Conservation (phyloP, 2,113 vertebrate genomes). For the Sisor rabdophorus region DNA sequence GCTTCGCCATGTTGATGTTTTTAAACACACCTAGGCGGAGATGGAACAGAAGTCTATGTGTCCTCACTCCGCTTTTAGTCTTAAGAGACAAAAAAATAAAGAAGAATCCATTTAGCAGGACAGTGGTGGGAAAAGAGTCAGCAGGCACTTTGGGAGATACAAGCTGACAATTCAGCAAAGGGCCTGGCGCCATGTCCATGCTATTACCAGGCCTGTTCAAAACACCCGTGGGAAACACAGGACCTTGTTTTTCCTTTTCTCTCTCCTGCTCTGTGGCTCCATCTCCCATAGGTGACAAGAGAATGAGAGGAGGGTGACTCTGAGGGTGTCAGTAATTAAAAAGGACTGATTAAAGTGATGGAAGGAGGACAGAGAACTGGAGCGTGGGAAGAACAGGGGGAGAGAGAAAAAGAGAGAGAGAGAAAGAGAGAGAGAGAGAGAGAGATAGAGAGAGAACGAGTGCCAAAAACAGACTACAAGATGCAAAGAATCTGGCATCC, state of each 20-base stretch:
- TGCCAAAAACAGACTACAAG: constrained; percentile 12
- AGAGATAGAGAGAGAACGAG: constrained; percentile 27
- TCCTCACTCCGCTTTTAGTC: constrained; percentile 6
- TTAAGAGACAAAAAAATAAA: constrained; percentile 46
- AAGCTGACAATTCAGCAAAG: constrained; percentile 51
- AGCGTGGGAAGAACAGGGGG: constrained; percentile 49
- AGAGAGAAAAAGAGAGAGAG: background rate
- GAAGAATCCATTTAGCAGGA: constrained; percentile 56
- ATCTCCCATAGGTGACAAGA: constrained; percentile 56
- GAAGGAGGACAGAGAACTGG: constrained; percentile 56
- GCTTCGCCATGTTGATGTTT: background rate
- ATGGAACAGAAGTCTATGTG: constrained; percentile 25
- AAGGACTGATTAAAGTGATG: constrained; percentile 62
- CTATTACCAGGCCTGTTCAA: constrained; percentile 34
- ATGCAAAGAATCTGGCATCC: background rate
- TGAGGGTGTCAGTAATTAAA: constrained; percentile 63
- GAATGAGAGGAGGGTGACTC: constrained; percentile 42
- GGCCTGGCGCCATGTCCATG: constrained; percentile 44
- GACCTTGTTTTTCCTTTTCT: constrained; percentile 36
- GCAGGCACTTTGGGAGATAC: constrained; percentile 32
- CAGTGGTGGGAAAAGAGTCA: constrained; percentile 47
- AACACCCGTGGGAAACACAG: constrained; percentile 47
- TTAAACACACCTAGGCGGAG: constrained; percentile 21
- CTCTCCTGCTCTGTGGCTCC: constrained; percentile 26
- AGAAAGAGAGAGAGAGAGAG: constrained; percentile 4